Conservation (phyloP, 1,140 invertebrate species). For the Lucilia sericata region DNA sequence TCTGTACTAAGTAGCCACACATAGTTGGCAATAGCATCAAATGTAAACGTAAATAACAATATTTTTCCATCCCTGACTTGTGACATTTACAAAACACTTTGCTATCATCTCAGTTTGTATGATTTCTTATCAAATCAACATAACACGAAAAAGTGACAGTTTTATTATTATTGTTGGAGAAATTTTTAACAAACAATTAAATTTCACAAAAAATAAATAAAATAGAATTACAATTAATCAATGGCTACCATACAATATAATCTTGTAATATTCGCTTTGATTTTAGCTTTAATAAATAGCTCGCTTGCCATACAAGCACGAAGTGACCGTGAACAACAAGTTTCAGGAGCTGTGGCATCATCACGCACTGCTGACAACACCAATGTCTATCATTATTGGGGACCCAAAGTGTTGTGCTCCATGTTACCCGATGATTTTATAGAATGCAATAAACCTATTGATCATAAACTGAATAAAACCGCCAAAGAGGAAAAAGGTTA, state of each 20-base stretch:
- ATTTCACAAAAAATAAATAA: neutral
- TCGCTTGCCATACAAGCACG: constrained; percentile 59
- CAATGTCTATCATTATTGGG: constrained; percentile 69
- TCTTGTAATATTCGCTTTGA: neutral
- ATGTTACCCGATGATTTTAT: constrained; percentile 81
- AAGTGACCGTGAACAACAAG: constrained; percentile 61
- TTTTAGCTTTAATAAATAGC: constrained; percentile 49
- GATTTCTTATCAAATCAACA: neutral
- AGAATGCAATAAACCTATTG: constrained; percentile 89
- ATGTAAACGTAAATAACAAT: too few species aligned
- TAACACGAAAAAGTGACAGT: neutral
- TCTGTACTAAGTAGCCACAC: too few species aligned
- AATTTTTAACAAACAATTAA: constrained; percentile 8
- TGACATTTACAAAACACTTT: too few species aligned
- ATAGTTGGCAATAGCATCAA: too few species aligned
- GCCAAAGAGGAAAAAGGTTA: constrained; percentile 84
- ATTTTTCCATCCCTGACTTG: too few species aligned
- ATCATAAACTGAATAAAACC: constrained; percentile 91
- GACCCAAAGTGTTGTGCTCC: constrained; percentile 72
- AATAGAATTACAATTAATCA: neutral
- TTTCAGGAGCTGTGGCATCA: constrained; percentile 55
- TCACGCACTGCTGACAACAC: constrained; percentile 12
- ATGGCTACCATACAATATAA: neutral
- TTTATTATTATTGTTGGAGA: neutral
- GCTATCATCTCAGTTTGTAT: neutral